Evolutionary conservation across 2,888 invertebrate genomes (phyloP).

Genomic region (Aethes cnicana): DNA sequence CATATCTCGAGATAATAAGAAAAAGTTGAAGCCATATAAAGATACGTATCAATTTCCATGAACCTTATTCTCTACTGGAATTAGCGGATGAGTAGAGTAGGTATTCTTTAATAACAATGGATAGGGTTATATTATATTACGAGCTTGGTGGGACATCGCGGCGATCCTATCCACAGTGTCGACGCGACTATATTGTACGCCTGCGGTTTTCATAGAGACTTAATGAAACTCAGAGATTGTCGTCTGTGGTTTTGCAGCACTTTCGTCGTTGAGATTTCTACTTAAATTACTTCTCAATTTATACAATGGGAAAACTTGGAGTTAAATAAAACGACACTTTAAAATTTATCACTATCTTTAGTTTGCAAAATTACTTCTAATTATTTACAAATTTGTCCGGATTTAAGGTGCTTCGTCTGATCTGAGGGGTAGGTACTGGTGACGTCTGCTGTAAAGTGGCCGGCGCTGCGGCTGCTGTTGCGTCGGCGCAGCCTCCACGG

Average conservation of each 20-base stretch:
- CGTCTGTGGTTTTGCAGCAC: background rate
- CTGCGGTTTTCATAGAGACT: background rate
- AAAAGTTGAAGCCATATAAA: background rate
- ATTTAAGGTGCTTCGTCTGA: slow-evolving; percentile 73
- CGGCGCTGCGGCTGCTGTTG: slow-evolving; percentile 47
- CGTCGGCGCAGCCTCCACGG: slow-evolving; percentile 49
- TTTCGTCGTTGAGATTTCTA: background rate
- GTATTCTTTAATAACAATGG: background rate
- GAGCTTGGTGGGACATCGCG: background rate
- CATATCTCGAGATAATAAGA: background rate
- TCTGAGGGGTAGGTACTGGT: slow-evolving; percentile 72
- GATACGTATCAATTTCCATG: background rate
- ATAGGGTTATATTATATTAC: background rate
- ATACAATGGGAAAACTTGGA: background rate
- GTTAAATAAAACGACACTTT: slow-evolving; percentile 19
- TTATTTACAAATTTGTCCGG: slow-evolving; percentile 58
- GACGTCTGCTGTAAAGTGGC: slow-evolving; percentile 56
- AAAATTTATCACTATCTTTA: slow-evolving; percentile 56
- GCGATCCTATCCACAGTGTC: background rate
- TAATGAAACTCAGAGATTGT: slow-evolving; percentile 1
- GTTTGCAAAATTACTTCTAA: slow-evolving; percentile 58
- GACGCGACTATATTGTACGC: background rate
- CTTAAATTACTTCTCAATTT: background rate
- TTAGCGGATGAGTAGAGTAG: background rate
- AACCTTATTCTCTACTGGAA: background rate